phyloP scores from a whole-genome alignment of 1,140 invertebrate species.

The Xylocopa sonorina region DNA sequence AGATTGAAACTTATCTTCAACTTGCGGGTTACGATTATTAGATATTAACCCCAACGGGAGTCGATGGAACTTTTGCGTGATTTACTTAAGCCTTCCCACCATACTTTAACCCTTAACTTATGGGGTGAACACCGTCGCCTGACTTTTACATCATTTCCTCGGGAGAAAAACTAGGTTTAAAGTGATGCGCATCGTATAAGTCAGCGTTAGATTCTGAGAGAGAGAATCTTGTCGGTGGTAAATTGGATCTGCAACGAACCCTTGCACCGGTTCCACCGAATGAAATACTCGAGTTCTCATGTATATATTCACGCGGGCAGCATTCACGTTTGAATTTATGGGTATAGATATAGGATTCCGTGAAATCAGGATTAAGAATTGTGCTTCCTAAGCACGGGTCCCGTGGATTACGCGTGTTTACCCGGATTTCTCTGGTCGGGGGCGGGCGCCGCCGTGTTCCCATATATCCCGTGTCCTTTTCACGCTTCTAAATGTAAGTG shows the following conservation, averaged over 20 bases:
- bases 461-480: constrained; percentile 19
- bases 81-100: background rate
- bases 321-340: constrained; percentile 40
- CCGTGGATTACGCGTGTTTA: constrained; percentile 38
- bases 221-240: background rate
- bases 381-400: background rate
- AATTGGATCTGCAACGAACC: constrained; percentile 6
- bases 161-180: too few species aligned
- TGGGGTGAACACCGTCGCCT: background rate
- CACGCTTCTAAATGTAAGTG: constrained; percentile 16
- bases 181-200: too few species aligned
- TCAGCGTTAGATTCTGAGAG: background rate
- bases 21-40: constrained; percentile 13
- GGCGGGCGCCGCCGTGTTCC: background rate
- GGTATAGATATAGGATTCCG: constrained; percentile 4
- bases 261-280: background rate
- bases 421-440: constrained; percentile 14
- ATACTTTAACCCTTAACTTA: background rate
- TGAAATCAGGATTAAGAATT: constrained; percentile 45
- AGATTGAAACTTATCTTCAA: constrained; percentile 36
- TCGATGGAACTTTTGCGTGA: background rate
- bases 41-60: background rate
- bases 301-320: background rate
- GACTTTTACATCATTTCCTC: background rate
- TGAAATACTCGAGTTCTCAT: background rate